These are phyloP conservation scores for Stichopus chloronotus DNA, from an alignment of 35 echinoderm and acorn worm genomes.

Conservation along the genomic window DNA sequence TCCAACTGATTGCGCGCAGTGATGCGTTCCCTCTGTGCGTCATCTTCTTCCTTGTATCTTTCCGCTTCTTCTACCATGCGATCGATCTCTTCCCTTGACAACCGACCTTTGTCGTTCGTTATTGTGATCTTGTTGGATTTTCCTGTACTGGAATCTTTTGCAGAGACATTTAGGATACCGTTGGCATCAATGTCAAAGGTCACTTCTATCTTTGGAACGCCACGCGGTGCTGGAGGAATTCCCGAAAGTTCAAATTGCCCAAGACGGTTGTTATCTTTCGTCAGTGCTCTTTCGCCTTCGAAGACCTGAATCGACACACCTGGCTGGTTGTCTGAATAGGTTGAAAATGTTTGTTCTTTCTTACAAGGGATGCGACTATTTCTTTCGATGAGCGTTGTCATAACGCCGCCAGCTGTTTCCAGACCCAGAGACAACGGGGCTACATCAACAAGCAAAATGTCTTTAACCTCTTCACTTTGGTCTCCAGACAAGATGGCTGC, in stretches of 20 bases:
- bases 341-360: constrained; percentile 67
- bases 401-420: constrained; percentile 68
- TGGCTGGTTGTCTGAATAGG: constrained; percentile 72
- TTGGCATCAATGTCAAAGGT: no score
- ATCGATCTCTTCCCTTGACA: constrained; percentile 70
- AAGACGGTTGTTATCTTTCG: constrained; percentile 74
- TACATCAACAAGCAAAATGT: constrained; percentile 62
- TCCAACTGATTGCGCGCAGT: constrained; percentile 70
- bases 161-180: no score
- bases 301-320: constrained; percentile 75
- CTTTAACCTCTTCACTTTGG: no score
- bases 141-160: no score
- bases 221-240: constrained; percentile 78
- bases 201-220: constrained; percentile 80
- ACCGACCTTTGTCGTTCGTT: no score
- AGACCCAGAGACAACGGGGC: constrained; percentile 67
- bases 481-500: constrained; percentile 83
- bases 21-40: constrained; percentile 60
- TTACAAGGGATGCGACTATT: constrained; percentile 69
- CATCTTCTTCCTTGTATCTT: constrained; percentile 73
- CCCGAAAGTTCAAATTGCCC: constrained; percentile 70
- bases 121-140: no score
- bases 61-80: constrained; percentile 67
- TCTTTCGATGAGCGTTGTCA: constrained; percentile 69
- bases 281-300: constrained; percentile 76